Percentiles rank a stretch among this genome's conserved stretches.
phyloP scores from a whole-genome alignment of 2,113 vertebrate species.

The Megaceryle torquata region DNA sequence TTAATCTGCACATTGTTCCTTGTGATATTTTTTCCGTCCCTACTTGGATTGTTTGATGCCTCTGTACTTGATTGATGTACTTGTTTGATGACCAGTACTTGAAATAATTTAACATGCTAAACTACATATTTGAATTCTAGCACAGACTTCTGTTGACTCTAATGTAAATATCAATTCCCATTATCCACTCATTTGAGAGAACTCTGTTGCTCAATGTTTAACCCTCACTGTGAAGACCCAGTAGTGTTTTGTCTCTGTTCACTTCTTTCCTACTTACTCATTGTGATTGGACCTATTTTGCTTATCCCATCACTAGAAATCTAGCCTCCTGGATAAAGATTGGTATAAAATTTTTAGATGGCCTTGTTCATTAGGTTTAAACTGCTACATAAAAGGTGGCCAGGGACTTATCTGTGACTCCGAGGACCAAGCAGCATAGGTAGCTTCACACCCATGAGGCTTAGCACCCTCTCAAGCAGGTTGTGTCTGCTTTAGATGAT shows the following conservation, averaged over 20 bases:
- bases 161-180: not conserved
- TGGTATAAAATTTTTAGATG: not conserved
- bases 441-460: not conserved
- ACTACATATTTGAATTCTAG: not conserved
- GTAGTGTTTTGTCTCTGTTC: not conserved
- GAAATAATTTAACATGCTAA: not conserved
- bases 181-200: not conserved
- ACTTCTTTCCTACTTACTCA: not conserved
- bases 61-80: not conserved
- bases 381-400: not conserved
- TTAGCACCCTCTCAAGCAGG: not conserved
- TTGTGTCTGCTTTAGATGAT: not conserved
- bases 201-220: not conserved
- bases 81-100: no score
- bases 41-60: not conserved
- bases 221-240: not conserved
- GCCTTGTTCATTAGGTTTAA: not conserved
- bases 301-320: not conserved
- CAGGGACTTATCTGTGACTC: not conserved
- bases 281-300: not conserved
- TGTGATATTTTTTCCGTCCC: not conserved
- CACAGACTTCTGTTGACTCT: not conserved
- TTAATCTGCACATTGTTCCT: not conserved
- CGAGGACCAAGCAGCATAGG: not conserved
- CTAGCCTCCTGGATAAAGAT: accelerated